Conservation (phyloP, 2,888 invertebrate species). For the Tipula unca region DNA sequence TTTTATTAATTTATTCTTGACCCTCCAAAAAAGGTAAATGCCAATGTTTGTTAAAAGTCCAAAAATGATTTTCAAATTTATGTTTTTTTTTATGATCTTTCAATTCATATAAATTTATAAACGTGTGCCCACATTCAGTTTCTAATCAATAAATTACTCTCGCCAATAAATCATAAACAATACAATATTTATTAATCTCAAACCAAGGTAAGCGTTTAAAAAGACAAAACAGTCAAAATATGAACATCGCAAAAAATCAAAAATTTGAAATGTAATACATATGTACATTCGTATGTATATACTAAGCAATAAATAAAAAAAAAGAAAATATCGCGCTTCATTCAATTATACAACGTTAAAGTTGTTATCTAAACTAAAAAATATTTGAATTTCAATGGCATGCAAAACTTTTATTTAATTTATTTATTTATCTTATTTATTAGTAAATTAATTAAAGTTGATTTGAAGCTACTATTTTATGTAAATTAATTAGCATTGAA, state of each 20-base stretch:
- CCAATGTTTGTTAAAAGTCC: not conserved
- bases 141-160: not conserved
- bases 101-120: not conserved
- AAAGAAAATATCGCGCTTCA: no score
- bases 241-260: not conserved
- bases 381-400: not conserved
- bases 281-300: not conserved
- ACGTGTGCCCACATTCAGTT: not conserved
- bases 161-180: not conserved
- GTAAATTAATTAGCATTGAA: not conserved
- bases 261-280: not conserved
- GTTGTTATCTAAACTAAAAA: not conserved
- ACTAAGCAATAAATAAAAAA: not conserved
- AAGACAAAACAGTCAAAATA: not conserved
- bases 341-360: no score
- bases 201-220: not conserved
- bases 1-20: not conserved
- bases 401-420: not conserved
- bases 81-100: not conserved
- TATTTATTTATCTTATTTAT: not conserved
- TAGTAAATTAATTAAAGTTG: not conserved
- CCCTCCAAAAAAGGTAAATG: not conserved
- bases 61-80: not conserved
- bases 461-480: not conserved
- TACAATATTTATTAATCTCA: not conserved